phyloP scores from a whole-genome alignment of 2,113 vertebrate species.

The Amblyopsis rosae region DNA sequence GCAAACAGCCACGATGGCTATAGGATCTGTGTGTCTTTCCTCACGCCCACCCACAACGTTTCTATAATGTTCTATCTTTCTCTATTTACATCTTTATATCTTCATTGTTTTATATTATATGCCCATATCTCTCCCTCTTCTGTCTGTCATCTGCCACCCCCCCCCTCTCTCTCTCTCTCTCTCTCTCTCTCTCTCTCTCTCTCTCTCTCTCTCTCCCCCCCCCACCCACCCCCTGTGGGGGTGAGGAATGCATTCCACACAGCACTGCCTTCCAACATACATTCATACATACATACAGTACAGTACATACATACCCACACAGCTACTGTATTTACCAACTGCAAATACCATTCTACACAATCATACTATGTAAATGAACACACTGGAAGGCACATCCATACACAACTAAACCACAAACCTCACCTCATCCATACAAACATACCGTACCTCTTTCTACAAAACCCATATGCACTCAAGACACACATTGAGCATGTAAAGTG shows the following conservation, averaged over 20 bases:
- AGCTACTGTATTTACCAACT: not conserved
- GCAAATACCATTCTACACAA: not conserved
- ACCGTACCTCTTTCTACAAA: not conserved
- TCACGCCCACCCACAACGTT: too few relatives aligned
- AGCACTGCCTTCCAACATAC: conserved; percentile 8
- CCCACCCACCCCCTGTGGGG: not conserved
- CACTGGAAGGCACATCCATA: not conserved
- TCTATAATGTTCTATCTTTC: too few relatives aligned
- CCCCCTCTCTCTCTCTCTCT: conserved; percentile 14
- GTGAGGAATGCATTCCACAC: conserved; percentile 19
- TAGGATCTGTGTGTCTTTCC: too few relatives aligned
- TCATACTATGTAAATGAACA: not conserved
- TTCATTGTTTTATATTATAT: too few relatives aligned
- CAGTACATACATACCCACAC: not conserved
- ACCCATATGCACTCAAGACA: not conserved
- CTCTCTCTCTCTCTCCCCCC: not conserved
- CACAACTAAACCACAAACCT: conserved; percentile 5
- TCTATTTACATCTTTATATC: not conserved
- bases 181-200: conserved; percentile 12
- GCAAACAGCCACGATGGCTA: not conserved
- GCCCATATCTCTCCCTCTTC: not conserved
- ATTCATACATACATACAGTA: not conserved
- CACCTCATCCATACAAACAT: conserved; percentile 5
- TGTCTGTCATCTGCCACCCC: not conserved
- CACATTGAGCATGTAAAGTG: not conserved